Base-by-base conservation (phyloP, 2,113 vertebrate genomes). In the Gambusia affinis region DNA sequence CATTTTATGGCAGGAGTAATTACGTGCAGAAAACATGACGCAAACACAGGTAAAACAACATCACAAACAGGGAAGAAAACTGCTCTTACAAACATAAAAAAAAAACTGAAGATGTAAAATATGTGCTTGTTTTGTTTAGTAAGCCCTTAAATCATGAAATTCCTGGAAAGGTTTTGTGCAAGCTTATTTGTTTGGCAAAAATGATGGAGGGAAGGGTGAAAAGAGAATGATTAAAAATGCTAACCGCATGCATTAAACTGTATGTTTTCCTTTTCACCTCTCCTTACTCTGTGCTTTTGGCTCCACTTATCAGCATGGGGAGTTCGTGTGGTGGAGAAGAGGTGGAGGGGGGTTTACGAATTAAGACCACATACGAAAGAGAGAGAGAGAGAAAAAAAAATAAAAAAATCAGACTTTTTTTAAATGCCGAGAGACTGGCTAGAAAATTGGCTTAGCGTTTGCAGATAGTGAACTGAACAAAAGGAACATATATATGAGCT, bases 371-470 rank as follows among this genome's bases (percentile, higher is more conserved):
- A 93, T 93, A 95, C 87, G 93, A 94, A 95, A 96, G 89, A 85
- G 95, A 95, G 92, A 93, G 3, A 42, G 27, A 27, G 27, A 27
- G 27, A 2, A 11, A 47, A 47, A 19, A 47, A 44, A 88, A 92
- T 94, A 95, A 96, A 90, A 87, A 95, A 96, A 90, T 93, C 92
- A 90, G 89, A 95, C 91, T 95, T 95, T 95, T 95, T 95, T 95
- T 94, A 95, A 96, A 95, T 92, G 93, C 92, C 87, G 93, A 91
- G 88, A 95, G 95, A 95, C 93, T 95, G 95, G 96, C 95, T 95
- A 97, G 96, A 97, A 98, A 98, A 98, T 97, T 96, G 96, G 96
- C 95, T 98, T 98, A 97, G 93, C 83, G 92, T 91, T 37, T 86
- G 86, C 91, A 95, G 94, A 95, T 95, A 94, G 95, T 94, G 80